These are phyloP conservation scores for Gymnobelideus leadbeateri DNA, from an alignment of 2,113 vertebrate species.

Conservation along the genomic window DNA sequence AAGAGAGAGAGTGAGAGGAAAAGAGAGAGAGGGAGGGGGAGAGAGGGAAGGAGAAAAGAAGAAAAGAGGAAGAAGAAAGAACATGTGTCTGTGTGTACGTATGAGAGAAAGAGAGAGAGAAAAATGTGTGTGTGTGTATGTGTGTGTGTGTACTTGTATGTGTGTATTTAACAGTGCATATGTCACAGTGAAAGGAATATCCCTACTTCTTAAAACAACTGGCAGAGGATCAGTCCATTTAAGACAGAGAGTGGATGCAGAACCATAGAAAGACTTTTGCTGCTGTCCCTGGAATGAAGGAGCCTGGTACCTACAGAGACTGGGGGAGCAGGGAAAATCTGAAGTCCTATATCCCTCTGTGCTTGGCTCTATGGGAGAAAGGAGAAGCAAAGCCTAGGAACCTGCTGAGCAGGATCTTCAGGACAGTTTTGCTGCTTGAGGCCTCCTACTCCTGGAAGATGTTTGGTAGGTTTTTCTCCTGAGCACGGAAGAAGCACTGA, in stretches of 20 bases:
- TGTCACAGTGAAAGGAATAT: conserved; percentile 49
- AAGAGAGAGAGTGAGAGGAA: too few species aligned
- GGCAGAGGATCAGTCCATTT: not conserved
- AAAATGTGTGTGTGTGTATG: too few species aligned
- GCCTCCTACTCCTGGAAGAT: not conserved
- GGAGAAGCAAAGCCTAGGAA: conserved; percentile 52
- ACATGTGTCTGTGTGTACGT: too few species aligned
- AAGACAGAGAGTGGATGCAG: not conserved
- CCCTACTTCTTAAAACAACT: conserved; percentile 48
- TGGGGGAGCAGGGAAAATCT: conserved; percentile 34
- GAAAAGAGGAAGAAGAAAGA: too few species aligned
- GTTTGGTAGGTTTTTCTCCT: conserved; percentile 9
- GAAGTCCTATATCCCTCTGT: conserved; percentile 45
- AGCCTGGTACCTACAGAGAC: not conserved
- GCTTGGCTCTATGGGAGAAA: conserved; percentile 26
- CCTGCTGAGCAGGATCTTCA: conserved; percentile 50
- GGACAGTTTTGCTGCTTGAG: not conserved
- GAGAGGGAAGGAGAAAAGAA: too few species aligned
- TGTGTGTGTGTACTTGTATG: too few species aligned
- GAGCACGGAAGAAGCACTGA: not conserved
- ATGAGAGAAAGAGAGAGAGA: too few species aligned
- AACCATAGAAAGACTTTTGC: not conserved
- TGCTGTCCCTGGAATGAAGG: not conserved
- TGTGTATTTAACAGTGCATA: conserved; percentile 3
- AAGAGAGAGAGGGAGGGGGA: too few species aligned